These are phyloP conservation scores for Pomatorhinus ruficollis DNA, from an alignment of 2,113 vertebrate genomes.

Conservation along the genomic window DNA sequence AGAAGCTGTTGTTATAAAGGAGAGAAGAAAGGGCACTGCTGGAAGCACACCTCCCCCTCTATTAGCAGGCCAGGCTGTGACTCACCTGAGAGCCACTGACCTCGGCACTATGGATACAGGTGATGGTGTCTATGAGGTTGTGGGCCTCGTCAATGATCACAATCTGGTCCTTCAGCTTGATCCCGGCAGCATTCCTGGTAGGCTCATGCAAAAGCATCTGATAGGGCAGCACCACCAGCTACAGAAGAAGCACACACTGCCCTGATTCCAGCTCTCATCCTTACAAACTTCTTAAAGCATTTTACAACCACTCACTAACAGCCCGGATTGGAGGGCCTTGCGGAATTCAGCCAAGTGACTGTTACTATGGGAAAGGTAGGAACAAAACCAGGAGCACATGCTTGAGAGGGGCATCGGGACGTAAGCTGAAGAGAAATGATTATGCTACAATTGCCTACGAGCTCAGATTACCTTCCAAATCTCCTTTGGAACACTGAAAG, in stretches of 20 bases:
- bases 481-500: neutral
- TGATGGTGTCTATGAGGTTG: slow-evolving; percentile 94
- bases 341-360: neutral
- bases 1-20: neutral
- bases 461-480: neutral
- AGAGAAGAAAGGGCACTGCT: neutral
- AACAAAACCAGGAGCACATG: neutral
- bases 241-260: neutral
- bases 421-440: neutral
- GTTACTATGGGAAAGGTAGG: neutral
- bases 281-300: neutral
- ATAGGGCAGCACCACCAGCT: slow-evolving; percentile 97
- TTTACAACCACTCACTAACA: neutral
- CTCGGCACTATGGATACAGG: slow-evolving; percentile 85
- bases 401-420: neutral
- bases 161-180: slow-evolving; percentile 91
- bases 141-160: slow-evolving; percentile 96
- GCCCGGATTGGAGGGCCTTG: fast-evolving
- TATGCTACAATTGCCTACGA: neutral
- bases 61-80: neutral
- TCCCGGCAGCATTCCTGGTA: slow-evolving; percentile 86
- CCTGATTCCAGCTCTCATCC: neutral
- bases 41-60: neutral
- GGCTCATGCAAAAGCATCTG: slow-evolving; percentile 91
- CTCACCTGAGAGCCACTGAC: slow-evolving; percentile 91